phyloP scores from a whole-genome alignment of 2,888 invertebrate species.

The Lamellibrachia columna region DNA sequence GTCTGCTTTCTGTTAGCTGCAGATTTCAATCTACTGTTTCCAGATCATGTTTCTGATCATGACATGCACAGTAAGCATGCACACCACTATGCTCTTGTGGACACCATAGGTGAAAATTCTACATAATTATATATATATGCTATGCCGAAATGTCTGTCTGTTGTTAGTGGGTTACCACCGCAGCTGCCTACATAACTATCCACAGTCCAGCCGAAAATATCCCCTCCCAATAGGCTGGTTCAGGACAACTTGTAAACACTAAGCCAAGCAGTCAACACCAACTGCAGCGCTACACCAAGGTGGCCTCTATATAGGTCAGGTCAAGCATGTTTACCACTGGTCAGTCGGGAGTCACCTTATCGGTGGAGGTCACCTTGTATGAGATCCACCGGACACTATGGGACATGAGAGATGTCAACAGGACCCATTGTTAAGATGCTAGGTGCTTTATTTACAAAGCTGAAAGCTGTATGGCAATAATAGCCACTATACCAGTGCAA shows the following conservation, averaged over 20 bases:
- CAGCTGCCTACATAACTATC: neutral
- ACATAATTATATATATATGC: neutral
- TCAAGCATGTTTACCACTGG: neutral
- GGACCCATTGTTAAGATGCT: neutral
- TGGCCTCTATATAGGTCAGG: conserved; percentile 12
- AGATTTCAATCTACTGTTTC: neutral
- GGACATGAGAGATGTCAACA: neutral
- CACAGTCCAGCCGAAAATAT: neutral
- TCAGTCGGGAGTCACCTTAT: neutral
- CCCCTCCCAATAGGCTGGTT: neutral
- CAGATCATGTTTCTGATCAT: neutral
- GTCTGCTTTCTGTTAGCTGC: neutral
- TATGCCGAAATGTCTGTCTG: no score
- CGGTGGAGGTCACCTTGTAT: neutral
- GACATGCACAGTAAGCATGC: neutral
- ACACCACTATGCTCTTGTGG: neutral
- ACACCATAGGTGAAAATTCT: neutral
- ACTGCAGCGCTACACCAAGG: neutral
- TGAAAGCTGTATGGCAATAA: neutral
- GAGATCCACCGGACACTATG: neutral
- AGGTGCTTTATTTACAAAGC: neutral
- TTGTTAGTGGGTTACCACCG: neutral
- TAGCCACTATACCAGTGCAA: neutral
- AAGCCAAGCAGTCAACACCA: neutral
- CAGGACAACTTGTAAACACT: neutral